phyloP scores from a whole-genome alignment of 2,113 vertebrate species.

The Excalfactoria chinensis region DNA sequence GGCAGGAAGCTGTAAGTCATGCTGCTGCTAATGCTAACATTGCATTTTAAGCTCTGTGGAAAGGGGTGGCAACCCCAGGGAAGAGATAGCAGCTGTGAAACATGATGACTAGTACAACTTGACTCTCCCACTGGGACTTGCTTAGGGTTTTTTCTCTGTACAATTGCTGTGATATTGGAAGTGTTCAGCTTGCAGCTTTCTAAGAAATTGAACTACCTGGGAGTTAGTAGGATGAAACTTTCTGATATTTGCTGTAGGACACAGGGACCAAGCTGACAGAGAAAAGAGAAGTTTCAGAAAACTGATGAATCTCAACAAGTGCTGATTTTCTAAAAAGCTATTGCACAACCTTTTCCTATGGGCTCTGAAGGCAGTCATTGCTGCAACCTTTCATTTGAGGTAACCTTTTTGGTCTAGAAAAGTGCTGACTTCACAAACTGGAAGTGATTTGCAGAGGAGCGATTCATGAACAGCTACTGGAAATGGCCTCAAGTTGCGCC shows the following conservation, averaged over 20 bases:
- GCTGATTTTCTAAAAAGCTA: background rate
- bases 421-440: background rate
- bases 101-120: background rate
- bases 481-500: too few species aligned
- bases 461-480: background rate
- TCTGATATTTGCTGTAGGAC: background rate
- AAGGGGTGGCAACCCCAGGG: background rate
- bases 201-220: background rate
- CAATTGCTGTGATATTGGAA: background rate
- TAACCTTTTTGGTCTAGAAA: background rate
- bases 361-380: background rate
- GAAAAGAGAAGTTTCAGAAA: background rate
- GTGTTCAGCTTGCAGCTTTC: background rate
- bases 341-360: background rate
- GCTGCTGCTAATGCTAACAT: background rate
- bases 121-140: background rate
- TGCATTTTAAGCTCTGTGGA: background rate
- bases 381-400: background rate
- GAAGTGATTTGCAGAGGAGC: background rate
- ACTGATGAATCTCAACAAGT: background rate
- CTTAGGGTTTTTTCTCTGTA: background rate
- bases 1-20: background rate
- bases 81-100: background rate
- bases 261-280: background rate
- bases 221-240: background rate